Conservation (phyloP, 2,113 vertebrate genomes). For the Eonycteris spelaea region DNA sequence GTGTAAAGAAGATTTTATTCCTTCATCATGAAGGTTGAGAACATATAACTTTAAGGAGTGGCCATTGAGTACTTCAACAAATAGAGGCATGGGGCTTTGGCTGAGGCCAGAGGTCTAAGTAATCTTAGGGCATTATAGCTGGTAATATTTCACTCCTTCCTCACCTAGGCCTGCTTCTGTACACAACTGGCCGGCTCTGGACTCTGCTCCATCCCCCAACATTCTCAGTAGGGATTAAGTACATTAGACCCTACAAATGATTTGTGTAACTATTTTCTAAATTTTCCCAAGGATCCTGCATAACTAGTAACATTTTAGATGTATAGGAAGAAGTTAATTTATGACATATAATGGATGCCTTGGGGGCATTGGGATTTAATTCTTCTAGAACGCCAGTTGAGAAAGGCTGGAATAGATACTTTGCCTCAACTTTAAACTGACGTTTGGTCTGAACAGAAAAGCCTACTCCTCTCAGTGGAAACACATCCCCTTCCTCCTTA, state of each 20-base stretch:
- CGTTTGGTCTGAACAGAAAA: background rate
- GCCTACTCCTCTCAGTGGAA: background rate
- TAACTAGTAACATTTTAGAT: background rate
- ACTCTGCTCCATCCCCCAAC: background rate
- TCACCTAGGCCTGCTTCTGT: background rate
- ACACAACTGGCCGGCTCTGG: background rate
- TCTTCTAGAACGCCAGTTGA: background rate
- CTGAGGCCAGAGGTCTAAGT: background rate
- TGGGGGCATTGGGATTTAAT: background rate
- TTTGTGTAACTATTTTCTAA: background rate
- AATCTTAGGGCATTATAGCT: background rate
- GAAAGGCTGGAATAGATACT: background rate
- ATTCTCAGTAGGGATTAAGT: background rate
- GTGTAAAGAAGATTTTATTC: background rate
- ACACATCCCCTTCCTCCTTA: background rate
- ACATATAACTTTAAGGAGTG: background rate
- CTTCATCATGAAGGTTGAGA: background rate
- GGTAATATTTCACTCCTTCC: background rate
- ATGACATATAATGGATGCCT: background rate
- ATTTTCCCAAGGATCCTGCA: background rate
- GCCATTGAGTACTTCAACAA: background rate
- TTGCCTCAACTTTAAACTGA: constrained; percentile 20
- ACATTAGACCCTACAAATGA: background rate
- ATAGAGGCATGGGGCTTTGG: background rate
- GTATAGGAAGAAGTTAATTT: background rate